Percentiles rank a stretch among this genome's conserved stretches.
Conservation (phyloP, 1,140 invertebrate species). For the Megathymus violae region DNA sequence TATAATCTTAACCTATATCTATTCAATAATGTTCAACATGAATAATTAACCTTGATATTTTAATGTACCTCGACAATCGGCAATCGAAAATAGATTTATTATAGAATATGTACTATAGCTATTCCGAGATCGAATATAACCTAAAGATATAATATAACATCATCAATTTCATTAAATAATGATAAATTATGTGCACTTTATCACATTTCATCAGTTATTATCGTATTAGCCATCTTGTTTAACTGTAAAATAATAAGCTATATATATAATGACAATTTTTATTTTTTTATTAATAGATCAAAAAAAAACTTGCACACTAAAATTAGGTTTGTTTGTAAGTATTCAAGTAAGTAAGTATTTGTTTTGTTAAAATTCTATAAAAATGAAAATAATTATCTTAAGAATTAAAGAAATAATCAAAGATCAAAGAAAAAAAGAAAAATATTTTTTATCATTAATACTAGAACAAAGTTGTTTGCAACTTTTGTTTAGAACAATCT, state of each 20-base stretch:
- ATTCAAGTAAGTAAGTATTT: no score
- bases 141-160: background rate
- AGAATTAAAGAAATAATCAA: no score
- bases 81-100: constrained; percentile 5
- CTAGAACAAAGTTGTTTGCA: background rate
- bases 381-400: no score
- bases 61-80: constrained; percentile 4
- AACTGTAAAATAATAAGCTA: no score
- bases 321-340: no score
- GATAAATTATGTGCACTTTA: background rate
- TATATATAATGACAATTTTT: no score
- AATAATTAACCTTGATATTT: constrained; percentile 25
- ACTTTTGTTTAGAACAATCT: no score
- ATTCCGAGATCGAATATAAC: background rate
- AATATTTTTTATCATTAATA: no score
- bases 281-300: no score
- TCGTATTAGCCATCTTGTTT: background rate
- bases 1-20: constrained; percentile 5
- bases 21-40: constrained; percentile 11
- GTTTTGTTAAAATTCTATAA: no score
- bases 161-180: constrained; percentile 1
- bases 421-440: no score
- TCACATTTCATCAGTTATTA: background rate
- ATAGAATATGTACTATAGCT: background rate
- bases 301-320: no score